Conservation (phyloP, 2,888 invertebrate species). For the Hermaeophaga mercurialis region DNA sequence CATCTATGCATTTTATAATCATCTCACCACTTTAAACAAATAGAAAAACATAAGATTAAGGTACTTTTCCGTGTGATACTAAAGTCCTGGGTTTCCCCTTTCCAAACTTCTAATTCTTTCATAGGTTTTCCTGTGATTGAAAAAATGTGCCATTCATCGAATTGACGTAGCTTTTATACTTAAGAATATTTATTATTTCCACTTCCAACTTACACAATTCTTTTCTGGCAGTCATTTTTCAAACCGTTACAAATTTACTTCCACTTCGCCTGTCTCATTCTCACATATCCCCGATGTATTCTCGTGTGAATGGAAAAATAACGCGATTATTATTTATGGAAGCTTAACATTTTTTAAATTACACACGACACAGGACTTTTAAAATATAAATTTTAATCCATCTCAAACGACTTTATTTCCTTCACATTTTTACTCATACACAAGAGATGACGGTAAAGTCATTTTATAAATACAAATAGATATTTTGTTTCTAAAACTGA, state of each 20-base stretch:
- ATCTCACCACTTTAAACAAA: no score
- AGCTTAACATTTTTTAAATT: conserved; percentile 10
- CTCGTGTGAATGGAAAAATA: background rate
- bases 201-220: background rate
- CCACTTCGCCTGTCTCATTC: background rate
- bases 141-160: background rate
- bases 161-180: background rate
- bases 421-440: no score
- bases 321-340: conserved; percentile 15
- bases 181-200: background rate
- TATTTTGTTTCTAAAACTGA: no score
- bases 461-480: no score
- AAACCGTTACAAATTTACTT: background rate
- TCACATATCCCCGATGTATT: background rate
- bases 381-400: no score
- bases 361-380: no score
- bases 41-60: no score
- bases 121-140: background rate
- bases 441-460: no score
- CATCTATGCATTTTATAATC: no score
- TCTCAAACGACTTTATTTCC: no score
- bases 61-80: no score
- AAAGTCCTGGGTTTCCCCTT: no score
- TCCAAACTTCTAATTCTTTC: background rate
- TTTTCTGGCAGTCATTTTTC: background rate